phyloP scores from a whole-genome alignment of 1,140 invertebrate genomes.

The Nasonia vitripennis region DNA sequence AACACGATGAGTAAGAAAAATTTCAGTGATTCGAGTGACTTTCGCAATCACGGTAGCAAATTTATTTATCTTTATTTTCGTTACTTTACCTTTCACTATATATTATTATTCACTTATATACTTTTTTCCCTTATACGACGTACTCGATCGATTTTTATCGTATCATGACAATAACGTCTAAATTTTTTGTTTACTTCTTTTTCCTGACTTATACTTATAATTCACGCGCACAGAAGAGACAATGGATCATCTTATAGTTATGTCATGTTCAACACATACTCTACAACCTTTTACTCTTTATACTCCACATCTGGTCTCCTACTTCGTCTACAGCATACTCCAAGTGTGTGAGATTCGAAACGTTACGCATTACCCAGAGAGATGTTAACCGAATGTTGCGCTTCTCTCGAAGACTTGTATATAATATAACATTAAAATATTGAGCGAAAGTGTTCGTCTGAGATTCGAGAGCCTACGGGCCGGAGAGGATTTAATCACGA shows the following conservation, averaged over 20 bases:
- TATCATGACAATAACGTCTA: neutral
- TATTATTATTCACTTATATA: neutral
- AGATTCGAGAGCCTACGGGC: neutral
- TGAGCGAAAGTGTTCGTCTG: neutral
- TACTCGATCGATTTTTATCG: neutral
- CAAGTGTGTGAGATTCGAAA: no score
- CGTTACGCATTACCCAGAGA: neutral
- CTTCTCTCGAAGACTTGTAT: neutral
- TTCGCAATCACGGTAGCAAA: neutral
- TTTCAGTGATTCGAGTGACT: constrained; percentile 31
- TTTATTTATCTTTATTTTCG: neutral
- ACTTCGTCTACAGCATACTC: no score
- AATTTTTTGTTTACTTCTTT: neutral
- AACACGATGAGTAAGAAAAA: constrained; percentile 55
- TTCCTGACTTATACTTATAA: neutral
- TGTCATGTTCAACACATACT: neutral
- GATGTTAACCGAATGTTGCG: neutral
- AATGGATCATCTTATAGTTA: neutral
- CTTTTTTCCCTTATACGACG: neutral
- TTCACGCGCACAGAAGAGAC: neutral
- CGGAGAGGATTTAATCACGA: neutral
- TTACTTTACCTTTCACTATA: neutral
- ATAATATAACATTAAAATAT: neutral
- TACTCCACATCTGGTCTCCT: no score
- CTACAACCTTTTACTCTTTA: neutral